Percentiles rank a stretch among this genome's conserved stretches.
Evolutionary conservation across 2,888 invertebrate genomes (phyloP).

Genomic region (Bellardia pandia): DNA sequence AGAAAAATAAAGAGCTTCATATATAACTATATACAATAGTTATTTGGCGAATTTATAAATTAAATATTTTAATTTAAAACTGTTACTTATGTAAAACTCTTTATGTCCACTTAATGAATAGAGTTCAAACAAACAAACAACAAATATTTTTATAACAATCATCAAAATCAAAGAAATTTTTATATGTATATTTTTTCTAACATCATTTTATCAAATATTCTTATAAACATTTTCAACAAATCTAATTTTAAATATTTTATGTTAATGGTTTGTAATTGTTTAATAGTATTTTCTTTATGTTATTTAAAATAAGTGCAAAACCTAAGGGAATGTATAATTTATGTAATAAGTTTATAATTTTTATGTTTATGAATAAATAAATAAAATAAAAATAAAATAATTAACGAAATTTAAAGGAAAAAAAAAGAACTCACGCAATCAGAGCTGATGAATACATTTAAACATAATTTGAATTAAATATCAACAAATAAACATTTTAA

Average conservation of each 20-base stretch:
- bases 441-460: neutral
- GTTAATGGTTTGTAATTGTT: constrained; percentile 17
- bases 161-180: constrained; percentile 35
- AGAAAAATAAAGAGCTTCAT: constrained; percentile 32
- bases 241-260: constrained; percentile 30
- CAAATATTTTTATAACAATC: constrained; percentile 23
- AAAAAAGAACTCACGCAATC: constrained; percentile 27
- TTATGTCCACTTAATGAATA: constrained; percentile 3
- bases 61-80: neutral
- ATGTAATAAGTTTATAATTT: constrained; percentile 27
- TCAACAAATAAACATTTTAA: constrained; percentile 71
- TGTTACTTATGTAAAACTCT: constrained; percentile 49
- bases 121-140: constrained; percentile 35
- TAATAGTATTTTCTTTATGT: constrained; percentile 13
- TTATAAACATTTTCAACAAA: constrained; percentile 45
- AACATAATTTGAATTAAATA: constrained; percentile 54
- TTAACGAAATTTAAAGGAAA: constrained; percentile 19
- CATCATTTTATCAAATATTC: constrained; percentile 46
- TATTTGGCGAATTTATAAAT: constrained; percentile 52
- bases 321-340: constrained; percentile 38
- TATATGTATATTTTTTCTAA: constrained; percentile 44
- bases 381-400: no score
- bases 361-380: no score
- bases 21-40: neutral
- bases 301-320: neutral